Conservation (phyloP, 2,888 invertebrate genomes). For the Platycnemis pennipes region DNA sequence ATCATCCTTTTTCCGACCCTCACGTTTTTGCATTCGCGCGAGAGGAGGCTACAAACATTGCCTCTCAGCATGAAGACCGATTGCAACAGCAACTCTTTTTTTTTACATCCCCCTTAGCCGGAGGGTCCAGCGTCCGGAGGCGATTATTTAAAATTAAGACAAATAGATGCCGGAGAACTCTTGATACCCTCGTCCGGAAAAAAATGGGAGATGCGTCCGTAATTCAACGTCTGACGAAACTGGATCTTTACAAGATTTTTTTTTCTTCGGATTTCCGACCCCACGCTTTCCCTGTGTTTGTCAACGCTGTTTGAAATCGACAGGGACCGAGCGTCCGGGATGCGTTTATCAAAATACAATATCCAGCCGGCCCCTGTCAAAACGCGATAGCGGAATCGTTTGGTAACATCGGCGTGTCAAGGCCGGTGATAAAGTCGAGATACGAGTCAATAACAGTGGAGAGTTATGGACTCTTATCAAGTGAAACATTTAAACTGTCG, state of each 20-base stretch:
- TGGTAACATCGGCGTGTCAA: background rate
- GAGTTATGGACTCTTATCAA: background rate
- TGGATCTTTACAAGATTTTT: background rate
- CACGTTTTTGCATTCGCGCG: background rate
- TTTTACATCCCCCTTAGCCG: background rate
- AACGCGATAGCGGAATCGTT: background rate
- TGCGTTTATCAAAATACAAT: constrained; percentile 10
- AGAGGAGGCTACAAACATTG: background rate
- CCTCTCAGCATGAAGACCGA: constrained; percentile 1
- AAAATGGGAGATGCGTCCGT: background rate
- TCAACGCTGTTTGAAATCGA: background rate
- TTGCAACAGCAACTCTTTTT: background rate
- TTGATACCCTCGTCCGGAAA: background rate
- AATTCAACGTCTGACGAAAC: background rate
- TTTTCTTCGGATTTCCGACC: background rate
- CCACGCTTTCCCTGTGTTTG: background rate
- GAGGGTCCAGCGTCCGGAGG: background rate
- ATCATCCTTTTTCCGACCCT: background rate
- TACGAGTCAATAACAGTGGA: background rate
- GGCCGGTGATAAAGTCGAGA: too few species aligned
- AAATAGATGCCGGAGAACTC: background rate
- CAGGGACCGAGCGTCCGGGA: background rate
- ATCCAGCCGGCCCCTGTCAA: background rate
- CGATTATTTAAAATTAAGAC: constrained; percentile 11
- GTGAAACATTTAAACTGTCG: background rate